These are phyloP conservation scores for Pyrrhura leucotis DNA, from an alignment of 2,797 vertebrate genomes.

Conservation along the genomic window DNA sequence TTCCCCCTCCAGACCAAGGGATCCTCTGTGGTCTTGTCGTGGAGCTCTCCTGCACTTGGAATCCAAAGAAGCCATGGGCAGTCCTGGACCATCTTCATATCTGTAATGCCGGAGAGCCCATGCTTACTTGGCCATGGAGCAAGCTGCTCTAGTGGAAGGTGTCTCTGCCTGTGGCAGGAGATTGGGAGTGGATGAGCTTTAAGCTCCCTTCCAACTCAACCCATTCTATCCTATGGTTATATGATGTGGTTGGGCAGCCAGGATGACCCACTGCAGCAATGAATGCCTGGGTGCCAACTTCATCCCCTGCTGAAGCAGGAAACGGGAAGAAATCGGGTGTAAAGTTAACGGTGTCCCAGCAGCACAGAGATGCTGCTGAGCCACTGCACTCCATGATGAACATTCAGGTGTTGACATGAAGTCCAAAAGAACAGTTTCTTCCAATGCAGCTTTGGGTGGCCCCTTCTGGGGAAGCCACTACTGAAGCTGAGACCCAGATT, in stretches of 20 bases:
- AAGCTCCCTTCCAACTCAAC: neutral
- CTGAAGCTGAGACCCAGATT: neutral
- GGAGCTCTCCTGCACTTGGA: neutral
- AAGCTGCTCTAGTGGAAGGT: neutral
- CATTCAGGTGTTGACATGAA: fast-evolving
- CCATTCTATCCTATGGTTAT: neutral
- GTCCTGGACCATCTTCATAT: neutral
- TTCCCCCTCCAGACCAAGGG: neutral
- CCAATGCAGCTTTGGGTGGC: neutral
- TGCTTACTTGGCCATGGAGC: neutral
- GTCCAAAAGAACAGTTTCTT: neutral
- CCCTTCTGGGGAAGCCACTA: neutral
- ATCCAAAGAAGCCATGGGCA: neutral
- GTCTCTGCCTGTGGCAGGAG: neutral
- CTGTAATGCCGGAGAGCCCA: neutral
- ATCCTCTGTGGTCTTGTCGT: neutral
- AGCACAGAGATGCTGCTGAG: neutral
- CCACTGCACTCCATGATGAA: fast-evolving
- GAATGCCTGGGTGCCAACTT: neutral
- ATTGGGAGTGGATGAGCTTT: neutral
- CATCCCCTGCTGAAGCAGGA: neutral
- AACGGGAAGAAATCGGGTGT: fast-evolving
- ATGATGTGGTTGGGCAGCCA: fast-evolving
- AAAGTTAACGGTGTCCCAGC: neutral
- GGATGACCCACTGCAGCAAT: neutral